Conservation (phyloP, 2,113 vertebrate genomes). For the Psilopsiagon aymara region DNA sequence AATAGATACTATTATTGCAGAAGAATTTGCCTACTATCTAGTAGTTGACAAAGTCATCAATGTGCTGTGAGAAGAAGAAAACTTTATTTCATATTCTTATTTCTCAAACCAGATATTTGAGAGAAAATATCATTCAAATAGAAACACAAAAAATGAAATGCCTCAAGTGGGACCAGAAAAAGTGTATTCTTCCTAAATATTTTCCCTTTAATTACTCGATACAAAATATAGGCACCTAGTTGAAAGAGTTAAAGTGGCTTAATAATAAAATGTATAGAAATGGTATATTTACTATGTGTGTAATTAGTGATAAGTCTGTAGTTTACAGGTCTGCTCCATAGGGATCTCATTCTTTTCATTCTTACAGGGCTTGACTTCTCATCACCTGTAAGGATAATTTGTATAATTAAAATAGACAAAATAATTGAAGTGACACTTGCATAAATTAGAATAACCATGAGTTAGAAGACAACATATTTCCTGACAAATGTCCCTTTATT, state of each 20-base stretch:
- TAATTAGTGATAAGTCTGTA: not conserved
- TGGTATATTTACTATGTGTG: not conserved
- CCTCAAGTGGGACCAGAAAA: not conserved
- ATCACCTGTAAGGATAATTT: not conserved
- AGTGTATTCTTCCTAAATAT: not conserved
- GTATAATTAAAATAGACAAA: not conserved
- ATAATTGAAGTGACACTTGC: not conserved
- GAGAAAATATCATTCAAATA: not conserved
- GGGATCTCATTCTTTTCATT: not conserved
- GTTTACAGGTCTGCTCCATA: not conserved
- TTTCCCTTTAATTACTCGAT: not conserved
- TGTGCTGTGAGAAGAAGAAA: not conserved
- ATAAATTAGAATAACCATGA: not conserved
- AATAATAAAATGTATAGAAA: not conserved
- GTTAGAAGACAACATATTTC: not conserved
- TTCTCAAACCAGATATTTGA: not conserved
- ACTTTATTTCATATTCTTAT: not conserved
- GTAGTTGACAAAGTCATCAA: slow-evolving; percentile 22
- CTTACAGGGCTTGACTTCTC: not conserved
- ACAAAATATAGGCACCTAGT: not conserved
- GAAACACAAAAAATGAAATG: not conserved
- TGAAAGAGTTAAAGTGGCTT: not conserved
- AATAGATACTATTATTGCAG: not conserved
- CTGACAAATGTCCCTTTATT: not conserved
- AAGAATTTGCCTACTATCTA: slow-evolving; percentile 3